A percentile compares a stretch with the other conserved stretches of the same genome.
phyloP scores from a whole-genome alignment of 2,797 vertebrate species.

The Myiothlypis chrysogaster region DNA sequence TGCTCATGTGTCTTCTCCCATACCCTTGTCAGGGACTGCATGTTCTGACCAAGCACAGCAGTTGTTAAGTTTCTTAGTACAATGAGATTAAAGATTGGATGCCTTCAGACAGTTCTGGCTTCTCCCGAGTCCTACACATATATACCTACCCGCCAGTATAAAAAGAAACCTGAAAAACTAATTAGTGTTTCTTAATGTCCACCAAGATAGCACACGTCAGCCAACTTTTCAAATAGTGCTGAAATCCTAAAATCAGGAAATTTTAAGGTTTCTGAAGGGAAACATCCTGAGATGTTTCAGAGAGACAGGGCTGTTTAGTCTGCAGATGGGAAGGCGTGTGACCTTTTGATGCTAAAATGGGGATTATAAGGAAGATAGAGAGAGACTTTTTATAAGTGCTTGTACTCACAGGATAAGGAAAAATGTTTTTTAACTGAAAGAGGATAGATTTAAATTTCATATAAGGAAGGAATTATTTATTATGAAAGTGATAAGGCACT shows the following conservation, averaged over 20 bases:
- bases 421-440: neutral
- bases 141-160: neutral
- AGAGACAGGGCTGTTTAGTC: neutral
- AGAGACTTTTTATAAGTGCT: neutral
- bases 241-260: neutral
- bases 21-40: neutral
- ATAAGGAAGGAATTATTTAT: neutral
- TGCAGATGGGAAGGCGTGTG: neutral
- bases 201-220: neutral
- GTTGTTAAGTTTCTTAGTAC: neutral
- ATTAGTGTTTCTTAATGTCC: neutral
- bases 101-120: neutral
- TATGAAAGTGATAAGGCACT: neutral
- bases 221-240: neutral
- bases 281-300: neutral
- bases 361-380: neutral
- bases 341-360: neutral
- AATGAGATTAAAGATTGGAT: neutral
- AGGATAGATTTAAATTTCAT: neutral
- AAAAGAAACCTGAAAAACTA: neutral
- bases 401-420: neutral
- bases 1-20: neutral
- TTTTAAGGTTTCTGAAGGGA: neutral
- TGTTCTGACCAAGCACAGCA: neutral
- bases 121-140: neutral